Percentiles rank a stretch among this genome's conserved stretches.
These are phyloP conservation scores for Bombylius discolor DNA, from an alignment of 2,888 invertebrate species.

Conservation along the genomic window DNA sequence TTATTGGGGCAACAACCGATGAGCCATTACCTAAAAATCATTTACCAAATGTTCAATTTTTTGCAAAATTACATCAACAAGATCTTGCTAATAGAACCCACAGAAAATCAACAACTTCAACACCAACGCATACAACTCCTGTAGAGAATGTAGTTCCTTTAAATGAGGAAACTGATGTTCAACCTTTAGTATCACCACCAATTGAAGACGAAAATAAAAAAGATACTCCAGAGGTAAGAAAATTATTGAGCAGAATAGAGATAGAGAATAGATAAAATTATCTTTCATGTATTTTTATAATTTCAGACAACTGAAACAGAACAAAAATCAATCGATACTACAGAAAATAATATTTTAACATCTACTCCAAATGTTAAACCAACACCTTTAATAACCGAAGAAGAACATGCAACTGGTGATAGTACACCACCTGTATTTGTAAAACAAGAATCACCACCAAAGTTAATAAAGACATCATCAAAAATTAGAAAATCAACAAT, in stretches of 20 bases:
- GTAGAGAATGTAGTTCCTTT: too few species aligned
- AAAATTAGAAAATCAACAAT: conserved; percentile 36
- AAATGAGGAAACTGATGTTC: background rate
- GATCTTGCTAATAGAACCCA: conserved; percentile 28
- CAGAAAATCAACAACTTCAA: conserved; percentile 15
- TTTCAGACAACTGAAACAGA: too few species aligned
- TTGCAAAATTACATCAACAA: conserved; percentile 36
- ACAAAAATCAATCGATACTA: background rate
- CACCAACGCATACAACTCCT: background rate
- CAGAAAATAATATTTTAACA: background rate
- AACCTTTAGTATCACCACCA: background rate
- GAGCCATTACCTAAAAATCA: conserved; percentile 32
- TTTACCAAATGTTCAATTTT: conserved; percentile 35
- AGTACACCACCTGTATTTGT: conserved; percentile 7
- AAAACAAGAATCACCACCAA: too few species aligned
- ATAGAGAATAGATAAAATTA: too few species aligned
- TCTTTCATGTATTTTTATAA: too few species aligned
- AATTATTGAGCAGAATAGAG: too few species aligned
- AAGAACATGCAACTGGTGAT: conserved; percentile 15
- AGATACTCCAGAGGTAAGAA: background rate
- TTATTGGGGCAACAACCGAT: conserved; percentile 43
- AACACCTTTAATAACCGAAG: background rate
- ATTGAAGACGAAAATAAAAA: background rate
- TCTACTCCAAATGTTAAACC: background rate
- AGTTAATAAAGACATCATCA: background rate